Conservation (phyloP, 2,888 invertebrate genomes). For the Drosophila pseudotakahashii region DNA sequence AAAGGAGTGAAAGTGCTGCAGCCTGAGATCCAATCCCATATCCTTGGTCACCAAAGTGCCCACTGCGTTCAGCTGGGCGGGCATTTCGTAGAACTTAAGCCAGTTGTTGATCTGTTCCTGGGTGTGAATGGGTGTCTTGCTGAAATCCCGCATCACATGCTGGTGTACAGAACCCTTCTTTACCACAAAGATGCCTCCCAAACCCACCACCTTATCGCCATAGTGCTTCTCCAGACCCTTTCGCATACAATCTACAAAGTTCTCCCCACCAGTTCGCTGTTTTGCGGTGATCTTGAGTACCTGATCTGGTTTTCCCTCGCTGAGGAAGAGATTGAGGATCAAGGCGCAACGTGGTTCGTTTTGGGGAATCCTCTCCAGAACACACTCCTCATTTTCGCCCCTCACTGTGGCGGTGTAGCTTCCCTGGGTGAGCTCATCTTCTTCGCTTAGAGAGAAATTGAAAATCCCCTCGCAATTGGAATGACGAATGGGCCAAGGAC, state of each 20-base stretch:
- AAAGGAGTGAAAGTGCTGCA: constrained; percentile 98
- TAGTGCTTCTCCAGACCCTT: constrained; percentile 87
- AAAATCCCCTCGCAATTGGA: constrained; percentile 95
- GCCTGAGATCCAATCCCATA: constrained; percentile 93
- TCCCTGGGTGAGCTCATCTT: constrained; percentile 87
- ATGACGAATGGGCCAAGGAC: constrained; percentile 90
- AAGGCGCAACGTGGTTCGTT: constrained; percentile 91
- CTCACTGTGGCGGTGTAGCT: constrained; percentile 90
- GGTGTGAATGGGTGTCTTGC: constrained; percentile 88
- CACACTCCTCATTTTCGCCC: constrained; percentile 86
- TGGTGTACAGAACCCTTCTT: constrained; percentile 93
- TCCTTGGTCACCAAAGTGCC: constrained; percentile 95
- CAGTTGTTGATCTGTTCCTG: constrained; percentile 92
- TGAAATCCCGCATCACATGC: constrained; percentile 99
- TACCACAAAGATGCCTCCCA: constrained; percentile 95
- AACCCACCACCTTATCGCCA: constrained; percentile 90
- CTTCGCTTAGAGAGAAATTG: constrained; percentile 86
- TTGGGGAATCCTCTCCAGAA: constrained; percentile 87
- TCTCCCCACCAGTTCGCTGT: constrained; percentile 89
- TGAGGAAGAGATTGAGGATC: constrained; percentile 91
- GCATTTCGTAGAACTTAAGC: constrained; percentile 96
- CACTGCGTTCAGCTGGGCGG: constrained; percentile 93
- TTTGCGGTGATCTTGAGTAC: constrained; percentile 91
- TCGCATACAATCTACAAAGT: constrained; percentile 92
- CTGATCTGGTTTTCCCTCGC: constrained; percentile 90